Base-by-base conservation (phyloP, 2,797 vertebrate species). In the Fratercula arctica region DNA sequence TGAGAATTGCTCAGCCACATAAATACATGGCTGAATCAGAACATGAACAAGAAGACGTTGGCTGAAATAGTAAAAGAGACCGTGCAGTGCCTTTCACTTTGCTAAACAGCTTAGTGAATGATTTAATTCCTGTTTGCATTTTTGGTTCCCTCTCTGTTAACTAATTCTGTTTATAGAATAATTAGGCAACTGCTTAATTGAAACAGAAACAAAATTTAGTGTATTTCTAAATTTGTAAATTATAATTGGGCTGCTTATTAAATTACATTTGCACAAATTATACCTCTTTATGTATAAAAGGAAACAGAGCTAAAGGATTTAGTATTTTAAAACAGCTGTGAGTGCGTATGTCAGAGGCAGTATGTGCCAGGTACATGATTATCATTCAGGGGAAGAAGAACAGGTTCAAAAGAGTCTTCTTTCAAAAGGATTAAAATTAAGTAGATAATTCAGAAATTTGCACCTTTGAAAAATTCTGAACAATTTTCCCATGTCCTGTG, bases 121-220 rank as follows among this genome's bases (percentile, higher is more conserved):
- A 79, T 93, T 95, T 88, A 70, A 93, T 85, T 93, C 68, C 59
- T 53, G 28, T 70, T 79, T 77, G 16, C 39, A 37, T 53, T 92
- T 92, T 85, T 19, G 4, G 10, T 87, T 90, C 63, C 25, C 18
- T 90, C 69, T 86, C 20, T 29, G 28, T 87, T 86, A 91, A 59
- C 24, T 95, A 93, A 93, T 94, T 90, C 79, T 90, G 92, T 95
- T 96, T 86, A 95, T 86, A 76, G 70, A 95, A 93, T 90, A 85
- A 95, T 95, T 95, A 96, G 31, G 46, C 72, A 96, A 77, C 63
- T 66, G 88, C 89, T 94, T 95, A 92, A 96, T 84, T 95, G 91
- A 96, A 96, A 95, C 9, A 91, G 85, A 96, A 95, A 94, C 77
- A 96, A 91, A 97, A 94, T 95, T 76, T 82, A 73, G 77, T 74